Percentiles rank a stretch among this genome's conserved stretches.
These are phyloP conservation scores for Phragmatobia fuliginosa DNA, from an alignment of 2,888 invertebrate genomes.

Conservation along the genomic window DNA sequence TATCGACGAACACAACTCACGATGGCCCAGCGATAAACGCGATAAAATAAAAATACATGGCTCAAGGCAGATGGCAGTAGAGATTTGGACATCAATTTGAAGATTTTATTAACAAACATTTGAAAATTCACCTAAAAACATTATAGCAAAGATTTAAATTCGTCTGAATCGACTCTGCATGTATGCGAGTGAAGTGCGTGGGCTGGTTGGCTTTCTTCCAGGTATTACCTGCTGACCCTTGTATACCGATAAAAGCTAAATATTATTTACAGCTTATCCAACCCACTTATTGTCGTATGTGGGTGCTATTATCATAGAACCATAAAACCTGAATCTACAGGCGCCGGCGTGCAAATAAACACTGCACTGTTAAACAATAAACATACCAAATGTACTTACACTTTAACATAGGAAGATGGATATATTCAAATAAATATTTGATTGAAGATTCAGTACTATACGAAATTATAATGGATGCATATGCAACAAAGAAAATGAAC, in stretches of 20 bases:
- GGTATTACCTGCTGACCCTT: constrained; percentile 83
- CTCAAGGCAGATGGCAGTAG: constrained; percentile 75
- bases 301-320: constrained; percentile 56
- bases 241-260: constrained; percentile 79
- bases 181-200: constrained; percentile 72
- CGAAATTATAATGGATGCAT: constrained; percentile 24
- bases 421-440: constrained; percentile 21
- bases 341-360: constrained; percentile 49
- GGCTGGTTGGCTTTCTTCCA: constrained; percentile 77
- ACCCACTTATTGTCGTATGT: constrained; percentile 69
- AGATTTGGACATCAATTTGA: constrained; percentile 81
- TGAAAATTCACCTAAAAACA: constrained; percentile 52
- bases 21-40: constrained; percentile 66
- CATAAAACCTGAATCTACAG: constrained; percentile 45
- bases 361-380: constrained; percentile 26
- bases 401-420: constrained; percentile 17
- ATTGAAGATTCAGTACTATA: constrained; percentile 24
- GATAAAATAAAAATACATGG: constrained; percentile 77
- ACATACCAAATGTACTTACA: constrained; percentile 26
- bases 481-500: constrained; percentile 19
- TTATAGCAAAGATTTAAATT: constrained; percentile 53
- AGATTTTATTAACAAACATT: constrained; percentile 53
- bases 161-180: constrained; percentile 43
- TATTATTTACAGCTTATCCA: constrained; percentile 78
- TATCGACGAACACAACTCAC: constrained; percentile 60